Evolutionary conservation across 2,888 invertebrate species (phyloP), one percentile per base, ranked within the genome.

Genomic region (Nebria salina): DNA sequence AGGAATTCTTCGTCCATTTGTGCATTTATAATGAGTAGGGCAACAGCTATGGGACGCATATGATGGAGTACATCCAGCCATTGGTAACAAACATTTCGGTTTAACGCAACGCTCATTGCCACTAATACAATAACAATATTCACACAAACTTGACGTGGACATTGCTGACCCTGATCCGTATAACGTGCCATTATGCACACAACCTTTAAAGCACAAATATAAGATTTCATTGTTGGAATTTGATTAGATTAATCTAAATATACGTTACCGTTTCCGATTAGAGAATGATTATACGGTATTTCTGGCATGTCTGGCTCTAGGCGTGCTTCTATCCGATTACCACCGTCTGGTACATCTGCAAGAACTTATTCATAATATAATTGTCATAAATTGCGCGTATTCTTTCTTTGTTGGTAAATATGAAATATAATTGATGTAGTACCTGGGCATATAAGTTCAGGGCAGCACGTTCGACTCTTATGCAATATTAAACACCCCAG

Each of bases 91-190:
- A 88, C 97, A 97, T 86, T 93, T 92, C 0, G 96, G 96, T 83
- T 93, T 92, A 77, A 96, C 94, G 88, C 97, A 97, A 85, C 92
- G 92, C 85, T 94, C 92, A 76, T 90, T 90, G 4, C 95, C 95
- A 43, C 91, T 90, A 26, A 89, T 83, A 83, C 97, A 97, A 90
- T 95, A 97, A 89, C 97, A 97, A 88, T 95, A 95, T 88, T 96
- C 94, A 89, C 97, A 97, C n/a, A 94, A 91, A 82, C 93, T 92
- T 20, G 93, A 92, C 4, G 95, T 93, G 84, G 93, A 91, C 95
- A 97, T 94, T 7, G 97, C 96, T 5, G 96, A 96, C 2, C 95
- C 95, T 74, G 94, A 94, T 20, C 93, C 94, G 89, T 93, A 96
- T 84, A 94, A 90, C 41, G 93, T 92, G 54, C 95, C 95, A 84